phyloP scores from a whole-genome alignment of 2,113 vertebrate species.

The Austrofundulus limnaeus region DNA sequence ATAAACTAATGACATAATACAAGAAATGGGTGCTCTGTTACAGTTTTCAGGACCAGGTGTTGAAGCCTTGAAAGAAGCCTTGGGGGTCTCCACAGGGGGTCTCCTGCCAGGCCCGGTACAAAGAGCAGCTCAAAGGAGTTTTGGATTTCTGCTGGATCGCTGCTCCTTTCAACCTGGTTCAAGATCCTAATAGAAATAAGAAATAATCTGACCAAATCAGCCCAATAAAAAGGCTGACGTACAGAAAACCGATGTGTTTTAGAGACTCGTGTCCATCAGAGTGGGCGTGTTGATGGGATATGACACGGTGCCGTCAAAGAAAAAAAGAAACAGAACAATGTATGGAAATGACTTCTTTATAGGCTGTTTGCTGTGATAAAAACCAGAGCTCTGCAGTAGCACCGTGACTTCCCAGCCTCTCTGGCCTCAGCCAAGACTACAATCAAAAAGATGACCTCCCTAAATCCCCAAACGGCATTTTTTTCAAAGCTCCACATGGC shows the following conservation, averaged over 20 bases:
- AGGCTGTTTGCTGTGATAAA: slow-evolving; percentile 42
- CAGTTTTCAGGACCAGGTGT: slow-evolving; percentile 18
- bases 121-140: slow-evolving; percentile 57
- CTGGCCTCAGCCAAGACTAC: slow-evolving; percentile 39
- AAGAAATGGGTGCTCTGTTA: not conserved
- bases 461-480: slow-evolving; percentile 35
- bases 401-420: slow-evolving; percentile 35
- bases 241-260: slow-evolving; percentile 12
- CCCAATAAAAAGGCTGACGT: too few relatives aligned
- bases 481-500: slow-evolving; percentile 41
- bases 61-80: slow-evolving; percentile 54
- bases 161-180: slow-evolving; percentile 1
- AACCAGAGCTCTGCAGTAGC: slow-evolving; percentile 64
- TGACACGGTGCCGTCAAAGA: slow-evolving; percentile 52
- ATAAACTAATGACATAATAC: not conserved
- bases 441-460: slow-evolving; percentile 43
- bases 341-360: slow-evolving; percentile 51
- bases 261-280: slow-evolving; percentile 8
- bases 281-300: slow-evolving; percentile 30
- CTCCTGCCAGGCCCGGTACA: slow-evolving; percentile 32
- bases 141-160: slow-evolving; percentile 28
- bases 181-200: slow-evolving; percentile 4
- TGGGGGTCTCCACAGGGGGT: slow-evolving; percentile 53
- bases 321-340: slow-evolving; percentile 54
- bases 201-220: slow-evolving; percentile 9